phyloP scores from a whole-genome alignment of 1,140 invertebrate genomes.

The Himalopsyche phryganea region DNA sequence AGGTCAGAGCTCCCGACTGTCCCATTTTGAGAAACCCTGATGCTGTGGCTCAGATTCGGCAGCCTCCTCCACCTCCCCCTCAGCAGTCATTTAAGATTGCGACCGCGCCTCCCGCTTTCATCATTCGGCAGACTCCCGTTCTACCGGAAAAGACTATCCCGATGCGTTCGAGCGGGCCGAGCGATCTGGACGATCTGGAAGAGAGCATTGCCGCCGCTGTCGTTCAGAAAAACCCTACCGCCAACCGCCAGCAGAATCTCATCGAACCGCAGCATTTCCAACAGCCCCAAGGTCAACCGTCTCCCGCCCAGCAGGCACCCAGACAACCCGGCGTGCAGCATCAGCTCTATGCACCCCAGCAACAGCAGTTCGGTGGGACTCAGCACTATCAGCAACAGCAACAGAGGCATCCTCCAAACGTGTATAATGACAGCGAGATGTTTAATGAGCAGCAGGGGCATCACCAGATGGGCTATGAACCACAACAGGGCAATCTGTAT shows the following conservation, averaged over 20 bases:
- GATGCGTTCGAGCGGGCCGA: conserved; percentile 37
- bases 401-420: conserved; percentile 3
- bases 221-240: conserved; percentile 42
- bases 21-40: not conserved
- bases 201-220: conserved; percentile 51
- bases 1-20: not conserved
- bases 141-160: conserved; percentile 19
- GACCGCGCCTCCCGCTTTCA: not conserved
- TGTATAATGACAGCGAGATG: conserved; percentile 20
- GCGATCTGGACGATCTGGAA: conserved; percentile 49
- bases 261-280: conserved; percentile 28
- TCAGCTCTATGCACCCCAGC: conserved; percentile 38
- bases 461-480: conserved; percentile 25
- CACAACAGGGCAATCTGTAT: conserved; percentile 9
- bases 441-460: conserved; percentile 26
- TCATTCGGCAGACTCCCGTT: conserved; percentile 36
- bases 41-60: not conserved
- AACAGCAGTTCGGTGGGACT: conserved; percentile 17
- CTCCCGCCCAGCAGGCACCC: conserved; percentile 13
- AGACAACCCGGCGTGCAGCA: conserved; percentile 31
- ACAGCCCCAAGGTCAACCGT: conserved; percentile 37
- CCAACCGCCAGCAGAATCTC: conserved; percentile 21
- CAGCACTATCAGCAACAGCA: conserved; percentile 19
- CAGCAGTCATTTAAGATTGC: conserved; percentile 11
- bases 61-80: conserved; percentile 5